A percentile compares a stretch with the other conserved stretches of the same genome.
These are phyloP conservation scores for Romanogobio albipinnatus DNA, from an alignment of 2,113 vertebrate genomes.

Conservation along the genomic window DNA sequence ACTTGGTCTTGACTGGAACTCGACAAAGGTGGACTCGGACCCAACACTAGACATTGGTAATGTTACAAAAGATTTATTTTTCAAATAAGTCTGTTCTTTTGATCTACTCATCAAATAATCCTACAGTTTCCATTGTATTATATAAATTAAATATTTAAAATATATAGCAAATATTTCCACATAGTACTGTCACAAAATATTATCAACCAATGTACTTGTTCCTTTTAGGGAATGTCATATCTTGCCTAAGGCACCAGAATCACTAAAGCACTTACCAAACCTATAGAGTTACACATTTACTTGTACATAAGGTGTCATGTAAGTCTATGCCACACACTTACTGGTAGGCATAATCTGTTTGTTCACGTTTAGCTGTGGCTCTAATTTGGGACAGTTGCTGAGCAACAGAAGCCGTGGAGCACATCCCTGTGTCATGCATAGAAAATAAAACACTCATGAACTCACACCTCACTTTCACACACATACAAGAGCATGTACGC, in stretches of 20 bases:
- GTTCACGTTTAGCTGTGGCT: conserved; percentile 40
- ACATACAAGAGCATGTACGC: neutral
- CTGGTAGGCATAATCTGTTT: conserved; percentile 38
- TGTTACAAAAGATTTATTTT: too few species aligned
- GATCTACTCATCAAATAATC: too few species aligned
- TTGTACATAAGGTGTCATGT: conserved; percentile 1
- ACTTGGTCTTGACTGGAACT: too few species aligned
- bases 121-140: too few species aligned
- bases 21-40: too few species aligned
- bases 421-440: conserved; percentile 50
- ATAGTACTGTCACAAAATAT: neutral
- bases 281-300: neutral
- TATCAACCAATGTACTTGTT: neutral
- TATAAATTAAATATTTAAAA: too few species aligned
- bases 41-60: too few species aligned
- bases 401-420: conserved; percentile 52
- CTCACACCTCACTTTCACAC: neutral
- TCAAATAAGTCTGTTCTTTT: too few species aligned
- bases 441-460: conserved; percentile 25
- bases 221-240: neutral
- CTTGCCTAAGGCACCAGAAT: neutral
- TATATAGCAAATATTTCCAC: neutral
- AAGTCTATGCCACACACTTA: neutral
- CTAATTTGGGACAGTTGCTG: conserved; percentile 56
- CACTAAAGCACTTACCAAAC: neutral